Evolutionary conservation across 2,113 vertebrate genomes (phyloP), one percentile per base, ranked within the genome.

Genomic region (Rousettus leschenaultii): DNA sequence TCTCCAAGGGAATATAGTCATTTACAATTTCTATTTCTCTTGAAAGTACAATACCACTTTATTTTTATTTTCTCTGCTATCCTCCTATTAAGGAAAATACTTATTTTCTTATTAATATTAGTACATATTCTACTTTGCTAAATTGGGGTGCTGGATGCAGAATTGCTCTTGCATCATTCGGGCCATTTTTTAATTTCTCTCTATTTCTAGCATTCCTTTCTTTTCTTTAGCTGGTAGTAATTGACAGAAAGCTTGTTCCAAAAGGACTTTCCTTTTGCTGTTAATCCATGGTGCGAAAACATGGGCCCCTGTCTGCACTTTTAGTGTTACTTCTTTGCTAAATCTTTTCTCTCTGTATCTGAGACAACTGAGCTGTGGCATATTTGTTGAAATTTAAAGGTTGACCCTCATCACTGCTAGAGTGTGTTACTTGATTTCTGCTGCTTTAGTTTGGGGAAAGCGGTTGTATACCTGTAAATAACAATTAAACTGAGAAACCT

Each of bases 391-490:
- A 88, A 77, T 91, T 84, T 73, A 63, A 79, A 94, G 55, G 61
- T 4, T 33, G 90, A 16, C 24, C 2, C 73, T 95, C 48, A 86
- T 45, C 53, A 28, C 10, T 53, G 51, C 33, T 74, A 24, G 1
- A 45, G n/a, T 48, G 18, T 77, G 53, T 28, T 5, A 14, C n/a
- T 65, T 84, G 51, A 71, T 84, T 88, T 87, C 85, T 59, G 6
- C 19, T 21, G 70, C 79, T 96, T 84, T 87, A 84, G 89, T 94
- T 96, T 97, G 12, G 65, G 86, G n/a, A 13, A 91, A 70, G 28
- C 74, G n/a, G 26, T 86, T 55, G 28, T 68, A 28, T 68, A 84
- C 59, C 93, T 88, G 71, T 38, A 89, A 86, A 33, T 59, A 68
- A 94, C 93, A 66, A 57, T 91, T 61, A 94, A 89, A 59, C 2